phyloP scores from a whole-genome alignment of 2,888 invertebrate genomes.

The Salticus scenicus region DNA sequence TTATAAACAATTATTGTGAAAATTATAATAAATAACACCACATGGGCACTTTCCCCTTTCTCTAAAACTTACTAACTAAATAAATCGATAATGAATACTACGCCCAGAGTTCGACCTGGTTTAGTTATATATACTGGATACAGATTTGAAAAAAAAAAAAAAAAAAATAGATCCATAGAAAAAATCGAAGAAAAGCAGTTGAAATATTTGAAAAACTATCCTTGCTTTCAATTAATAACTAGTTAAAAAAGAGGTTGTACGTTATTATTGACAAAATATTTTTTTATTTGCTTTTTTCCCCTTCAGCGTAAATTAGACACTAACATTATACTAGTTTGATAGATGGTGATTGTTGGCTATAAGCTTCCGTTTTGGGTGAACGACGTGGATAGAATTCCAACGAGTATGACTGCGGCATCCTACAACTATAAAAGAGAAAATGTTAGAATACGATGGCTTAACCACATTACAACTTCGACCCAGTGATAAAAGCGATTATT shows the following conservation, averaged over 20 bases:
- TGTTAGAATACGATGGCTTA: no score
- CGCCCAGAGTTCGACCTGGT: constrained; percentile 65
- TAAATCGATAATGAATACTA: constrained; percentile 32
- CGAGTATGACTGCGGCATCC: neutral
- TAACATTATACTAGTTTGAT: constrained; percentile 54
- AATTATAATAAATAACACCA: constrained; percentile 22
- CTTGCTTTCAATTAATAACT: constrained; percentile 57
- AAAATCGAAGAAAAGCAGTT: neutral
- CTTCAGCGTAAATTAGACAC: constrained; percentile 50
- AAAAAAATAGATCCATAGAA: constrained; percentile 14
- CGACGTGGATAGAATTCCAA: constrained; percentile 45
- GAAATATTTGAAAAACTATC: neutral
- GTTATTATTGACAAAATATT: constrained; percentile 66
- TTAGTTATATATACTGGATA: constrained; percentile 56
- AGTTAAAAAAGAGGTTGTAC: constrained; percentile 59
- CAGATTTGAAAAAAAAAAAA: constrained; percentile 31
- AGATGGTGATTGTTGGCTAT: constrained; percentile 51
- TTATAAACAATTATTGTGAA: constrained; percentile 33
- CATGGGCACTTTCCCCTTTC: neutral
- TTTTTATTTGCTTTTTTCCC: constrained; percentile 19
- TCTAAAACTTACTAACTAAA: neutral
- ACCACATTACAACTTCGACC: no score
- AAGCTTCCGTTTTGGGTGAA: constrained; percentile 50
- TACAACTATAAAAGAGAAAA: neutral
- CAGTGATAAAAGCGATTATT: no score